A percentile compares a stretch with the other conserved stretches of the same genome.
Evolutionary conservation across 2,888 invertebrate species (phyloP).

Genomic region (Tiliacea aurago): DNA sequence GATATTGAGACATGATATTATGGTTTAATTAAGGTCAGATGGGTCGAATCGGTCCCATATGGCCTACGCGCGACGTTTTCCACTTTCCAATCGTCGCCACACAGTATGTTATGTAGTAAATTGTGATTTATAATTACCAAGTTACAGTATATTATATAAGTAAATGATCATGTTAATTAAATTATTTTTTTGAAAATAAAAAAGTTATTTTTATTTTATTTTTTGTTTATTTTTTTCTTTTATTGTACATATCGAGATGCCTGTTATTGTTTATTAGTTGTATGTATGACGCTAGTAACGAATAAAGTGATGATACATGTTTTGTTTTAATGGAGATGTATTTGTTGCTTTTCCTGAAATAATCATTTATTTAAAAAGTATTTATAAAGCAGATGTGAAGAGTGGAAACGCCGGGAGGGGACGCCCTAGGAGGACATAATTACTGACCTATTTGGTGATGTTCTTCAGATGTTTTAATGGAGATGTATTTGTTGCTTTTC

Average conservation of each 20-base stretch:
- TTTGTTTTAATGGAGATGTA: constrained; percentile 52
- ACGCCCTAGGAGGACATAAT: too few relatives aligned
- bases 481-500: constrained; percentile 9
- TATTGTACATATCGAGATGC: constrained; percentile 62
- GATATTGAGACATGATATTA: constrained; percentile 59
- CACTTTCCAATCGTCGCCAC: constrained; percentile 71
- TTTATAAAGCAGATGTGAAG: too few relatives aligned
- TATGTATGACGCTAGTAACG: constrained; percentile 61
- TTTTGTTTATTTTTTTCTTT: constrained; percentile 63
- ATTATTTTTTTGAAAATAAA: constrained; percentile 79
- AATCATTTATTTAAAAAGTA: too few relatives aligned
- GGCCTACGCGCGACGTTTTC: constrained; percentile 64
- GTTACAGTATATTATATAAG: constrained; percentile 72
- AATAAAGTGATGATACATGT: constrained; percentile 66
- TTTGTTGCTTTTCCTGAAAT: constrained; percentile 5
- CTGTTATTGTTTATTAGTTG: constrained; percentile 57
- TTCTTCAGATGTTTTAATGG: constrained; percentile 61
- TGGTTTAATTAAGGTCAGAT: constrained; percentile 19
- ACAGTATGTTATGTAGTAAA: constrained; percentile 66
- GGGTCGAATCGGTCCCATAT: constrained; percentile 30
- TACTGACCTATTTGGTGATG: too few relatives aligned
- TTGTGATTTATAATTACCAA: constrained; percentile 70
- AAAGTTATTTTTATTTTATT: constrained; percentile 74
- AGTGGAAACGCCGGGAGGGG: too few relatives aligned
- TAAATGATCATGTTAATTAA: constrained; percentile 79